These are phyloP conservation scores for Luidia sarsii DNA, from an alignment of 53 echinoderm and acorn worm species.

Conservation along the genomic window DNA sequence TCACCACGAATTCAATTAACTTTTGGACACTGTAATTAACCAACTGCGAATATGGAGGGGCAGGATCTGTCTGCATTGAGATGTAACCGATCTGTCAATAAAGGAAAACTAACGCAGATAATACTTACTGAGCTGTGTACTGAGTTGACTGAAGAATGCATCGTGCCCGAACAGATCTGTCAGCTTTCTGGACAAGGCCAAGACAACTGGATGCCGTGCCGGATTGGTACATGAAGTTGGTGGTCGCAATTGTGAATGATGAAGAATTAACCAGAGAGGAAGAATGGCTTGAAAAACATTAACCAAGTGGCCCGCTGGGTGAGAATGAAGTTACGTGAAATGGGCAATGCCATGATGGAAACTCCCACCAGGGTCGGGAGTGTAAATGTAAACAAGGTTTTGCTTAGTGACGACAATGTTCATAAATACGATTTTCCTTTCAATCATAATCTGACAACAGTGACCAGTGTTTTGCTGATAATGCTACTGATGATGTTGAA, in stretches of 20 bases:
- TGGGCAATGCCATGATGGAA: slow-evolving; percentile 6
- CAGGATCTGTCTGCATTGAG: too few relatives aligned
- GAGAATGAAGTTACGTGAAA: slow-evolving; percentile 21
- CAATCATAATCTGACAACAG: neutral
- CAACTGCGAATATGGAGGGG: too few relatives aligned
- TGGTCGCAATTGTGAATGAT: slow-evolving; percentile 19
- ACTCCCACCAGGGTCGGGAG: neutral
- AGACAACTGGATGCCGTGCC: slow-evolving; percentile 15
- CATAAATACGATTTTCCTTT: neutral
- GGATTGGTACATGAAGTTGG: slow-evolving; percentile 15
- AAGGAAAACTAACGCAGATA: too few relatives aligned
- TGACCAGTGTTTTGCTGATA: too few relatives aligned
- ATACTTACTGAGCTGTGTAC: too few relatives aligned
- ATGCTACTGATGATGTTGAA: slow-evolving; percentile 3
- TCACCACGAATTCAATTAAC: too few relatives aligned
- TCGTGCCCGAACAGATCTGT: neutral
- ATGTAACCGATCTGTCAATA: too few relatives aligned
- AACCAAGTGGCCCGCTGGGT: slow-evolving; percentile 10
- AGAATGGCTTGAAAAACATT: slow-evolving; percentile 21
- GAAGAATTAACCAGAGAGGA: slow-evolving; percentile 20
- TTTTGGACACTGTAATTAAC: too few relatives aligned
- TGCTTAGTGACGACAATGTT: neutral
- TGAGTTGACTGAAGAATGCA: too few relatives aligned
- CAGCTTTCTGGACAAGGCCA: slow-evolving; percentile 30
- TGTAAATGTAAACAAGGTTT: neutral